phyloP scores from a whole-genome alignment of 2,888 invertebrate genomes.

The Ommatoiulus sabulosus region DNA sequence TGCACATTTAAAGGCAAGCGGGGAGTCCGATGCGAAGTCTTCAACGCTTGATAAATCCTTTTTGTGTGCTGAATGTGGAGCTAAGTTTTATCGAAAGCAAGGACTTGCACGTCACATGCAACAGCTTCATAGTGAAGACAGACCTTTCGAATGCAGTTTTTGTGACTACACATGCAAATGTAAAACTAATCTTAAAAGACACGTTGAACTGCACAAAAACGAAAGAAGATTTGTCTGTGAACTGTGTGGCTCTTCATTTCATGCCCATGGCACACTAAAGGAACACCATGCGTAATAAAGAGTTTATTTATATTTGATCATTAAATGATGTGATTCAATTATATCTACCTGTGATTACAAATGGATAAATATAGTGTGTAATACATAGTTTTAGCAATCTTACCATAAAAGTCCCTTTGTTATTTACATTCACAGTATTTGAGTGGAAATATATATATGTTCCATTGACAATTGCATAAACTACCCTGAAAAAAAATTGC shows the following conservation, averaged over 20 bases:
- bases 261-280: constrained; percentile 66
- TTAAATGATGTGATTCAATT: neutral
- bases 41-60: constrained; percentile 60
- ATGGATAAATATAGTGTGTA: too few relatives aligned
- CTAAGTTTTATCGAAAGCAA: constrained; percentile 63
- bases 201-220: constrained; percentile 65
- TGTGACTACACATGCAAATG: constrained; percentile 66
- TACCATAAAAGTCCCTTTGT: too few relatives aligned
- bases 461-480: too few relatives aligned
- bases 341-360: neutral
- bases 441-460: too few relatives aligned
- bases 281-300: constrained; percentile 64
- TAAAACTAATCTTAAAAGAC: constrained; percentile 66
- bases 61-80: constrained; percentile 65
- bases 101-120: constrained; percentile 65
- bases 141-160: constrained; percentile 64
- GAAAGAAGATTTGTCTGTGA: constrained; percentile 67
- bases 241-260: constrained; percentile 67
- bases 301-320: neutral
- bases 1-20: constrained; percentile 63
- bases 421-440: too few relatives aligned
- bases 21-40: constrained; percentile 59
- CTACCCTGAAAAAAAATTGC: too few relatives aligned
- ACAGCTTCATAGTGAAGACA: constrained; percentile 64
- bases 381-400: too few relatives aligned